Evolutionary conservation across 1,140 invertebrate genomes (phyloP).

Genomic region (Maniola jurtina): DNA sequence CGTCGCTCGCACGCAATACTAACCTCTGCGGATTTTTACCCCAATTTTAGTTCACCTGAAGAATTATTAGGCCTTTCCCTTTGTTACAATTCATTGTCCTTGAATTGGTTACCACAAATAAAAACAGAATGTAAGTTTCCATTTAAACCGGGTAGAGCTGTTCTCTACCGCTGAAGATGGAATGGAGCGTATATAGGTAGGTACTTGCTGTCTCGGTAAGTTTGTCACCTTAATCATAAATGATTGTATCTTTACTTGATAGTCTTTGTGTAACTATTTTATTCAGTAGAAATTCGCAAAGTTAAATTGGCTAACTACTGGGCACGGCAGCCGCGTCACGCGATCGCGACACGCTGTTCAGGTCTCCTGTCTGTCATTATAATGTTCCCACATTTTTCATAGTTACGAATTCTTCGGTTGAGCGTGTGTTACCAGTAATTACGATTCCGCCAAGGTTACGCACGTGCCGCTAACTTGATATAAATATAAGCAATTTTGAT

Average conservation of each 20-base stretch:
- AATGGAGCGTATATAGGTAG: neutral
- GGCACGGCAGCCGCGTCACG: slow-evolving; percentile 64
- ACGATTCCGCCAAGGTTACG: slow-evolving; percentile 17
- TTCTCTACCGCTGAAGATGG: no score
- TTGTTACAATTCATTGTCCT: neutral
- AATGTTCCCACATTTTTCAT: neutral
- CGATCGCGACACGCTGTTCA: slow-evolving; percentile 46
- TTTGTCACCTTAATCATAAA: no score
- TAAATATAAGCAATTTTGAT: slow-evolving; percentile 22
- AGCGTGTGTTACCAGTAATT: neutral
- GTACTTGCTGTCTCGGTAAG: no score
- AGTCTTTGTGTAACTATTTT: slow-evolving; percentile 43
- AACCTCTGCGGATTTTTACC: neutral
- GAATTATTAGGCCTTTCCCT: no score
- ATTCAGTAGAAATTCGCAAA: slow-evolving; percentile 55
- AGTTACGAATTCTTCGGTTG: neutral
- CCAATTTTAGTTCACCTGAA: slow-evolving; percentile 3
- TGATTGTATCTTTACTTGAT: neutral
- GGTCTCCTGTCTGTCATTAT: slow-evolving; percentile 3
- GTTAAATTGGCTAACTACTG: slow-evolving; percentile 57
- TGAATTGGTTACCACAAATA: neutral
- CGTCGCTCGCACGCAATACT: slow-evolving; percentile 14
- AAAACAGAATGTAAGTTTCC: neutral
- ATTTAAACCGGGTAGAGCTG: no score
- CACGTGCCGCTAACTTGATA: slow-evolving; percentile 23